Conservation (phyloP, 2,888 invertebrate species). For the Aphodius sticticus region DNA sequence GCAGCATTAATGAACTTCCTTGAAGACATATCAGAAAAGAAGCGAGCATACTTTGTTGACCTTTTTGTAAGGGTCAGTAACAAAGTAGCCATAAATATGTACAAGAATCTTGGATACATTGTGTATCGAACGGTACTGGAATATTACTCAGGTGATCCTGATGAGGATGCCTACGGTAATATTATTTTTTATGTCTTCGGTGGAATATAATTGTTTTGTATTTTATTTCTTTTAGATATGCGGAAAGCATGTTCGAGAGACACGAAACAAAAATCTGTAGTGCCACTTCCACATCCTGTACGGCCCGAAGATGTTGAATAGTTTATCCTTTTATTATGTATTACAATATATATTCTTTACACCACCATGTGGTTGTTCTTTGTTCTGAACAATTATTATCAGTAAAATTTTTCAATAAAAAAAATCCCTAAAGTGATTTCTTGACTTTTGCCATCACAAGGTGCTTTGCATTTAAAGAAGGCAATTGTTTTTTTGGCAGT, state of each 20-base stretch:
- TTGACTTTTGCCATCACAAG: too few relatives aligned
- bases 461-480: too few relatives aligned
- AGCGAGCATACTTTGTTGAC: constrained; percentile 96
- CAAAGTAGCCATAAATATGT: constrained; percentile 97
- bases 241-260: constrained; percentile 96
- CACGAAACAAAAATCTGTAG: constrained; percentile 87
- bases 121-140: constrained; percentile 96
- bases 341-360: neutral
- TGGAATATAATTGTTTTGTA: neutral
- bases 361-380: neutral
- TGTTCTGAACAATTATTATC: too few relatives aligned
- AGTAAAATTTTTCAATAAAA: too few relatives aligned
- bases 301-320: constrained; percentile 93
- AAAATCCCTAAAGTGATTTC: too few relatives aligned
- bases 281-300: constrained; percentile 94
- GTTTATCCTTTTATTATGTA: neutral
- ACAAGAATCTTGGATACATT: constrained; percentile 93
- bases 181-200: constrained; percentile 29
- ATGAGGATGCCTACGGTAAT: constrained; percentile 98
- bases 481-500: too few relatives aligned
- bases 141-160: constrained; percentile 97
- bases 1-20: constrained; percentile 92
- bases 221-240: constrained; percentile 80
- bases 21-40: constrained; percentile 96
- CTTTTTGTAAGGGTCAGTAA: constrained; percentile 98